These are phyloP conservation scores for Xenopus petersii DNA, from an alignment of 2,797 vertebrate genomes.

Conservation along the genomic window DNA sequence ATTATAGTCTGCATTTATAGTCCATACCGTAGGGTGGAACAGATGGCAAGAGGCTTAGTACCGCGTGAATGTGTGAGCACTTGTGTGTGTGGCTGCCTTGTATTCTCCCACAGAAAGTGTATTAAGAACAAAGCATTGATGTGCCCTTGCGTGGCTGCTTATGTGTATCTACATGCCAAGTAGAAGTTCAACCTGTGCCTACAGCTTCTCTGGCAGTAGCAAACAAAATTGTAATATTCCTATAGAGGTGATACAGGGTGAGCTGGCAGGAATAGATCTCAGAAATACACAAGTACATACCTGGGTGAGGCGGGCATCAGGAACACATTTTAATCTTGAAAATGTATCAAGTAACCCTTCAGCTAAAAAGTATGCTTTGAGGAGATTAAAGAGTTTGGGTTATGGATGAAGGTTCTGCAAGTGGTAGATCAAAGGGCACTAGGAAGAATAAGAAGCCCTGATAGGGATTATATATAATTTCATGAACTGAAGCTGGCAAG, in stretches of 20 bases:
- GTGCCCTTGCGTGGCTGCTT: constrained; percentile 18
- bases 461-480: too few relatives aligned
- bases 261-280: constrained; percentile 13
- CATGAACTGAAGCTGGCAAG: too few relatives aligned
- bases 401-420: too few relatives aligned
- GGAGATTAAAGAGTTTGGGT: too few relatives aligned
- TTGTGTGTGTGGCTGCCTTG: background rate
- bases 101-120: constrained; percentile 2
- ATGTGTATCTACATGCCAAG: constrained; percentile 22
- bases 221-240: constrained; percentile 14
- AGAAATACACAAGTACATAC: too few relatives aligned
- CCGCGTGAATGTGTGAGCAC: constrained; percentile 12
- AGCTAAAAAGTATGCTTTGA: too few relatives aligned
- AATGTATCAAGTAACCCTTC: too few relatives aligned
- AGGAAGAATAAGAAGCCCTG: too few relatives aligned
- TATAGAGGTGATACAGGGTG: constrained; percentile 27
- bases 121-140: constrained; percentile 20
- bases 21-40: constrained; percentile 28
- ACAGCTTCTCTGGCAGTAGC: background rate
- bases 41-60: constrained; percentile 36
- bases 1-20: constrained; percentile 32
- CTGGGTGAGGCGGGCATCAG: too few relatives aligned
- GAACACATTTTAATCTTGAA: too few relatives aligned
- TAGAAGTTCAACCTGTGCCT: constrained; percentile 14
- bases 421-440: too few relatives aligned